Base-by-base conservation (phyloP, 1,140 invertebrate genomes). In the Helicoverpa armigera region DNA sequence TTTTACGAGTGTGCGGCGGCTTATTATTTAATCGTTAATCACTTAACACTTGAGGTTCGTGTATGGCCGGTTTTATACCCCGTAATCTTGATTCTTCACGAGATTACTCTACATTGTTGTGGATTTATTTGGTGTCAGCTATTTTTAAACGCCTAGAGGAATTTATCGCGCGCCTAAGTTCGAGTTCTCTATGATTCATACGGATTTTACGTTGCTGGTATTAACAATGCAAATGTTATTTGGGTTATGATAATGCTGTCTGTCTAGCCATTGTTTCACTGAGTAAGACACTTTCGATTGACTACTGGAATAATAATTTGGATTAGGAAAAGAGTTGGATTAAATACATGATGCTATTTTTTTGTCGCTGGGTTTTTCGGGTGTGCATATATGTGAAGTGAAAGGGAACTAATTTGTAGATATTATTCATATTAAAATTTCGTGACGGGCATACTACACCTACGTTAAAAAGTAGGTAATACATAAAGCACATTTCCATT, bases 21-120 rank as follows among this genome's bases (percentile, higher is more conserved):
- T 94, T 94, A 94, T 94, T 94, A 93, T 94, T 93, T 91, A 91
- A 91, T 88, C 90, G 89, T 93, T 90, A 93, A 92, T 93, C 92
- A 94, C 90, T 94, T 93, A 93, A 90, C 89, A 88, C 87, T 88
- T 90, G 81, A 86, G 88, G 82, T 84, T 86, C 83, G 89, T 89
- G 83, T 87, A 86, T 83, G 84, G 82, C 83, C 79, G 83, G 88
- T 91, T 86, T 86, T 87, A 87, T 83, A 80, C 80, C 48, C 79
- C 80, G 67, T 86, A 82, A 80, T 83, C 81, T 86, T 80, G 78
- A 79, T 84, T 82, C 63, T 80, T 85, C 50, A 80, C 31, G 74
- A 63, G 60, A 80, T 73, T 80, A 75, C 48, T 54, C 58, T 67
- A 81, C 65, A 75, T 74, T 69, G 50, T 83, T 18, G 12, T 81